Evolutionary conservation across 1,140 invertebrate genomes (phyloP), one percentile per base, ranked within the genome.

Genomic region (Drosophila ananassae): DNA sequence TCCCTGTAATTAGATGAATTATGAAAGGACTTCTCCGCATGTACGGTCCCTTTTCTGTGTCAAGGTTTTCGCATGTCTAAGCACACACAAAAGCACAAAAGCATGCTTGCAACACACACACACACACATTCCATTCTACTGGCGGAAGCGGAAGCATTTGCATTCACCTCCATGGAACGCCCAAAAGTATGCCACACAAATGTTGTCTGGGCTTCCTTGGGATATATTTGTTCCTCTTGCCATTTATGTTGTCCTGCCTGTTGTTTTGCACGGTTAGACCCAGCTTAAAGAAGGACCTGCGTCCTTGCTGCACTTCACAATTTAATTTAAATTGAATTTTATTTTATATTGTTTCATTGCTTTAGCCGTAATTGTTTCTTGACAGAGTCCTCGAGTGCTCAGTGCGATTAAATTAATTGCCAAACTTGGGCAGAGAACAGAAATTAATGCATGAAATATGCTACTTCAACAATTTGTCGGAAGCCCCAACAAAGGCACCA

Each of bases 381-480:
- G 61, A 56, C 71, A 60, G 56, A 53, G 41, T 75, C 72, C 61
- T 67, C 60, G 53, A 44, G 41, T 46, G 63, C 55, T 73, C 50
- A 41, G 52, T 60, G 34, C 56, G 78, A 81, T 81, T 67, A 75
- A 75, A 76, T 82, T 87, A 87, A 85, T 85, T 87, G 82, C 69
- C 73, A 73, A 74, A 73, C 64, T 75, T 74, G 60, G 73, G 37
- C 17, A 52, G n/a, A 44, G 8, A 44, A 62, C 50, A 63, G 71
- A 79, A 84, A 68, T 80, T 77, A 84, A 73, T 81, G 67, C 60
- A 68, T 37, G 51, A 81, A 84, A 75, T 89, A 78, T 87, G 77
- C 63, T 63, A 52, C 72, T 79, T 60, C 68, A 57, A 51, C 60
- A 85, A 85, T 64, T 87, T 85, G 68, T 76, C 55, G 63, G 72